These are phyloP conservation scores for Natrix natrix DNA, from an alignment of 2,797 vertebrate genomes.

Conservation along the genomic window DNA sequence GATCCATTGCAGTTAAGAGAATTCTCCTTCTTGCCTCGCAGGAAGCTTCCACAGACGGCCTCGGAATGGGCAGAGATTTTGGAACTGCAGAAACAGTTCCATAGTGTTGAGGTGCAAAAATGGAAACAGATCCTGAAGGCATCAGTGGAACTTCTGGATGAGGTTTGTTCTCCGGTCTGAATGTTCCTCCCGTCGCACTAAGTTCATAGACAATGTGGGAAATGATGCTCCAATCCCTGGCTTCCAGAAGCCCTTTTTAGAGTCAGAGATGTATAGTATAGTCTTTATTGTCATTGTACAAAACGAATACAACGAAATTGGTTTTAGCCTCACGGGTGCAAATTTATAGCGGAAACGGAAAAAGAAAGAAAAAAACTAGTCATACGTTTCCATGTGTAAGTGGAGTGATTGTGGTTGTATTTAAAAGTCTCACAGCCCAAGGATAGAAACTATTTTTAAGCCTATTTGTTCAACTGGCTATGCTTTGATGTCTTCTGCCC, in stretches of 20 bases:
- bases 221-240: not conserved
- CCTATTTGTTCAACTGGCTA: no score
- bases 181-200: not conserved
- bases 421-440: no score
- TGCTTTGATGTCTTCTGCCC: no score
- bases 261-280: not conserved
- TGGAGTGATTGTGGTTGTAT: no score
- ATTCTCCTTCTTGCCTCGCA: conserved; percentile 41
- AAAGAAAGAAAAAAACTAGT: no score
- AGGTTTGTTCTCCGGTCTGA: conserved; percentile 68
- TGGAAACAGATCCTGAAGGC: conserved; percentile 89
- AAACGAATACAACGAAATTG: no score
- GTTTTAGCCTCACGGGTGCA: no score
- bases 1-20: not conserved
- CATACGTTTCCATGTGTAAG: no score
- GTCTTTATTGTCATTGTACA: no score
- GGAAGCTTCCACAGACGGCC: conserved; percentile 84
- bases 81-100: conserved; percentile 87
- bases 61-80: conserved; percentile 88
- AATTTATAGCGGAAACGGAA: no score
- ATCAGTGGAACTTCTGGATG: conserved; percentile 85
- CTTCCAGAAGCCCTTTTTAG: not conserved
- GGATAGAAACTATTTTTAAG: no score
- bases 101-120: conserved; percentile 84
- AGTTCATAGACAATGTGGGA: not conserved